phyloP scores from a whole-genome alignment of 37 sponge, comb jelly and placozoan species.

The Aplysina aerophoba region DNA sequence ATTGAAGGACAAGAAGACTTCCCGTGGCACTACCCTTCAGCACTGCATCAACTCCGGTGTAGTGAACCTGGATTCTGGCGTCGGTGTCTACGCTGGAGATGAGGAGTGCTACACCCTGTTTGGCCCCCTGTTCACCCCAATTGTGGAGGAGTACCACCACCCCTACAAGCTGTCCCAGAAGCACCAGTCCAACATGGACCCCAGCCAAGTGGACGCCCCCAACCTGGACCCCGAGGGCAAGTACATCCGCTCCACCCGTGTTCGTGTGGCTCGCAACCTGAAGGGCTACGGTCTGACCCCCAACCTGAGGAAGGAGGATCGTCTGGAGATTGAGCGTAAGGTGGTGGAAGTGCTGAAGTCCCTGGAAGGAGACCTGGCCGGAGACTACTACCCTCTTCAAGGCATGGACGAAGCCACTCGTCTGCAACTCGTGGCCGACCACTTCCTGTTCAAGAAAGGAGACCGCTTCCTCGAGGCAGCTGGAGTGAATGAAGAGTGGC shows the following conservation, averaged over 20 bases:
- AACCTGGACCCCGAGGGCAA: constrained; percentile 47
- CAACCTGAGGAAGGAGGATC: constrained; percentile 60
- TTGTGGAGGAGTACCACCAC: constrained; percentile 74
- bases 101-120: constrained; percentile 83
- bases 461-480: constrained; percentile 67
- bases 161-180: constrained; percentile 35
- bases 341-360: constrained; percentile 48
- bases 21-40: constrained; percentile 47
- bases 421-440: constrained; percentile 74
- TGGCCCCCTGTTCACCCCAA: constrained; percentile 68
- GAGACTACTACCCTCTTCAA: constrained; percentile 69
- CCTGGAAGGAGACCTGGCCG: constrained; percentile 55
- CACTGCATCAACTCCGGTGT: constrained; percentile 59
- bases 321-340: constrained; percentile 69
- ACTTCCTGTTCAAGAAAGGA: constrained; percentile 84
- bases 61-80: constrained; percentile 53
- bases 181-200: constrained; percentile 71
- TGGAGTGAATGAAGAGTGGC: constrained; percentile 87
- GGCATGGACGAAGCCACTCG: constrained; percentile 65
- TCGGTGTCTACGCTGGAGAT: constrained; percentile 76
- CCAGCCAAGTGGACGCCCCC: constrained; percentile 37
- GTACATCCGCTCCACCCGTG: constrained; percentile 43
- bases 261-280: constrained; percentile 51
- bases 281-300: constrained; percentile 46
- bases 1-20: constrained; percentile 43